These are phyloP conservation scores for Cerastis rubricosa DNA, from an alignment of 2,888 invertebrate species.

Conservation along the genomic window DNA sequence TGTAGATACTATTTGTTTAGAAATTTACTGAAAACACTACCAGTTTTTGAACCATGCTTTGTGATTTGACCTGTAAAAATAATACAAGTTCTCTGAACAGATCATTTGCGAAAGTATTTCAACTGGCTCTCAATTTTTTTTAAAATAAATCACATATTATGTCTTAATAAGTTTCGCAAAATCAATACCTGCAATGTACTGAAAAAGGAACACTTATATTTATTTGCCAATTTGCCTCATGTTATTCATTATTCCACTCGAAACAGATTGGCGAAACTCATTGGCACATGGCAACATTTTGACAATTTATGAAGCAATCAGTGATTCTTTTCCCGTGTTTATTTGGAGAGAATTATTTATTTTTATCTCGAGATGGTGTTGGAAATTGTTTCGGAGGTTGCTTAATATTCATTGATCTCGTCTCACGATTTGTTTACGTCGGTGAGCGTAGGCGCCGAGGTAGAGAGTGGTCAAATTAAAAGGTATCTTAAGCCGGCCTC, in stretches of 20 bases:
- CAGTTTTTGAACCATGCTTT: neutral
- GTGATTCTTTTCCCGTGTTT: slow-evolving; percentile 83
- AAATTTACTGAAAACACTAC: neutral
- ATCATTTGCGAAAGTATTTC: neutral
- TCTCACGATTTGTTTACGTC: slow-evolving; percentile 87
- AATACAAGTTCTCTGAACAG: neutral
- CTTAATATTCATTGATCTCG: slow-evolving; percentile 89
- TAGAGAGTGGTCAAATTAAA: slow-evolving; percentile 82
- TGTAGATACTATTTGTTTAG: neutral
- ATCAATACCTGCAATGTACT: slow-evolving; percentile 72
- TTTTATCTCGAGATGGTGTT: slow-evolving; percentile 82
- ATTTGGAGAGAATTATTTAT: slow-evolving; percentile 86
- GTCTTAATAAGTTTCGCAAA: slow-evolving; percentile 79
- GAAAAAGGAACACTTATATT: slow-evolving; percentile 75
- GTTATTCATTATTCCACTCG: slow-evolving; percentile 81
- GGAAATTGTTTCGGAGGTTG: slow-evolving; percentile 86
- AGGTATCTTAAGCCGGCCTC: slow-evolving; percentile 69
- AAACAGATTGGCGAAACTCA: slow-evolving; percentile 78
- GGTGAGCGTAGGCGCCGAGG: slow-evolving; percentile 80
- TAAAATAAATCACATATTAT: slow-evolving; percentile 67
- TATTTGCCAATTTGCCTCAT: slow-evolving; percentile 82
- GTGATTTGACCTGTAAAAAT: neutral
- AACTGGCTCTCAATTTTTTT: neutral
- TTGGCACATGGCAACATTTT: slow-evolving; percentile 80
- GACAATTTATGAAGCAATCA: slow-evolving; percentile 89